Conservation (phyloP, 2,797 vertebrate species). For the Spondyliosoma cantharus region DNA sequence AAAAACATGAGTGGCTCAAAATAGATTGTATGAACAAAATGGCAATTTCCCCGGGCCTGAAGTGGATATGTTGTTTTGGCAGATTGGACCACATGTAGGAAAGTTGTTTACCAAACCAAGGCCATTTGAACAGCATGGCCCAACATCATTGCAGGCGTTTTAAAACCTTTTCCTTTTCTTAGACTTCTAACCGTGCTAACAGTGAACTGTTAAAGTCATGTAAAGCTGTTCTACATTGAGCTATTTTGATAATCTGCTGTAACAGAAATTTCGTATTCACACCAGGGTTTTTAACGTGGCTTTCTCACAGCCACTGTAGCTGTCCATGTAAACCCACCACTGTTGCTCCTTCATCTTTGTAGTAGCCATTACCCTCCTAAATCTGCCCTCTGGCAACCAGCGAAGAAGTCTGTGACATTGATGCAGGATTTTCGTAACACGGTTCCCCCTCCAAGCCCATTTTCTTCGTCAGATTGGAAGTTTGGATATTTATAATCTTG, state of each 20-base stretch:
- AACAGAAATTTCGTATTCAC: background rate
- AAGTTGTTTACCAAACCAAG: slow-evolving; percentile 62
- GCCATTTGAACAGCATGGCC: slow-evolving; percentile 53
- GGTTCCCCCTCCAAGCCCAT: slow-evolving; percentile 56
- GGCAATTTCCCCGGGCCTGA: slow-evolving; percentile 60
- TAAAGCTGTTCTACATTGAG: slow-evolving; percentile 4
- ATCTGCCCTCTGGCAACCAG: slow-evolving; percentile 62
- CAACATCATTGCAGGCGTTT: slow-evolving; percentile 45
- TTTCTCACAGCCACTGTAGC: slow-evolving; percentile 16
- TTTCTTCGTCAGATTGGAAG: slow-evolving; percentile 70
- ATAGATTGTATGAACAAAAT: slow-evolving; percentile 64
- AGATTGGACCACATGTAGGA: slow-evolving; percentile 70
- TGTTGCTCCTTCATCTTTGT: slow-evolving; percentile 56
- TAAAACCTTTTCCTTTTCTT: background rate
- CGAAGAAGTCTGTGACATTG: slow-evolving; percentile 70
- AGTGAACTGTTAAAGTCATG: slow-evolving; percentile 8
- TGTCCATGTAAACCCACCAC: slow-evolving; percentile 16
- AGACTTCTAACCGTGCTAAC: background rate
- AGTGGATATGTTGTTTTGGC: slow-evolving; percentile 65
- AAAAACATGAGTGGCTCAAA: slow-evolving; percentile 60
- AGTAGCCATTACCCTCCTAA: slow-evolving; percentile 48
- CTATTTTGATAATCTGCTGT: background rate
- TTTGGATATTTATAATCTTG: slow-evolving; percentile 81
- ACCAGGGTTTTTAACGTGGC: background rate
- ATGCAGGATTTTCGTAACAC: slow-evolving; percentile 76